These are phyloP conservation scores for Andrena flavipes DNA, from an alignment of 2,888 invertebrate species.

Conservation along the genomic window DNA sequence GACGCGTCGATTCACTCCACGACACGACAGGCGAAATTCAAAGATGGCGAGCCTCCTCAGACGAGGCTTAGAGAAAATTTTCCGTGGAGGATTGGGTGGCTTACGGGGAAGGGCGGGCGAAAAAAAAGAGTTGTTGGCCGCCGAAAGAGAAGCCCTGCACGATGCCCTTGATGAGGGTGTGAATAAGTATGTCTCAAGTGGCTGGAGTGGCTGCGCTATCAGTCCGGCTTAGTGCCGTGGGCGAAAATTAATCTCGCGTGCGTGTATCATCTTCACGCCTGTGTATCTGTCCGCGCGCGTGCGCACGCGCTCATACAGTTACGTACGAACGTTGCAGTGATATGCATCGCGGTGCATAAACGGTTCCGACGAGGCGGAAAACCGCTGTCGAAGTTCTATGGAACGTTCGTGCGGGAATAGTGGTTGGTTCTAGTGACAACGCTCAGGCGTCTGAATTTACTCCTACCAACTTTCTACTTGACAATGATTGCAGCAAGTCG, in stretches of 20 bases:
- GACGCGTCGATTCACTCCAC: conserved; percentile 33
- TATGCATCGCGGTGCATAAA: conserved; percentile 26
- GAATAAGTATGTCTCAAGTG: conserved; percentile 82
- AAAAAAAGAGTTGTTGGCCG: conserved; percentile 56
- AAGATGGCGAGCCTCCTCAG: conserved; percentile 63
- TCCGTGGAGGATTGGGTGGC: conserved; percentile 8
- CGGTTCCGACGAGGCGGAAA: conserved; percentile 18
- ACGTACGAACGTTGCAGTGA: conserved; percentile 4
- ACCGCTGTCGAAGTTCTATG: conserved; percentile 16
- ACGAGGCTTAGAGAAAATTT: conserved; percentile 62
- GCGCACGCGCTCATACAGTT: neutral
- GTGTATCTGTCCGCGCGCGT: conserved; percentile 16
- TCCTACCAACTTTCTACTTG: no score
- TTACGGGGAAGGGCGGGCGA: conserved; percentile 9
- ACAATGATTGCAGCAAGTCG: no score
- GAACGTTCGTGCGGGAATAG: conserved; percentile 1
- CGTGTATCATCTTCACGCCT: conserved; percentile 41
- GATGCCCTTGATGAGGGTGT: conserved; percentile 79
- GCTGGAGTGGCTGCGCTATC: conserved; percentile 75
- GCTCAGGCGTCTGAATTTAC: neutral
- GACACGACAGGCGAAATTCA: conserved; percentile 37
- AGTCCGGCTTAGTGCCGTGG: conserved; percentile 63
- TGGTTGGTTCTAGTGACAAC: neutral
- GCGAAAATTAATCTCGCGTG: conserved; percentile 76
- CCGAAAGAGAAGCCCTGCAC: conserved; percentile 57